A percentile compares a stretch with the other conserved stretches of the same genome.
Evolutionary conservation across 2,888 invertebrate genomes (phyloP).

Genomic region (Ichneumon xanthorius): DNA sequence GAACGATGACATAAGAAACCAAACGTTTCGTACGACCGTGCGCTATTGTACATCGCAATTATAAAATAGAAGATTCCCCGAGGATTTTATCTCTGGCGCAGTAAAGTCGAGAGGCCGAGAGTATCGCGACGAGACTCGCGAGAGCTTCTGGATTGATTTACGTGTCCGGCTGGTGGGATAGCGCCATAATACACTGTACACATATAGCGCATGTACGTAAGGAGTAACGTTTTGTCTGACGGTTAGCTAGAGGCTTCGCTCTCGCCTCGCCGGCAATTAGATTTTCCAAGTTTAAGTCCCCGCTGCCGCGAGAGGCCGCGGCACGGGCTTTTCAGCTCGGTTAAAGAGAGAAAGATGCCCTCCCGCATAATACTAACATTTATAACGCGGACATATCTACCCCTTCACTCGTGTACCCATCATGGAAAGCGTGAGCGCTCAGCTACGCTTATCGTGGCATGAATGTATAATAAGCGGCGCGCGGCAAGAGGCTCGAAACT

Average conservation of each 20-base stretch:
- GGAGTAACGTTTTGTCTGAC: conserved; percentile 42
- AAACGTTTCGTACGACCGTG: conserved; percentile 1
- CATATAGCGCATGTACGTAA: not conserved
- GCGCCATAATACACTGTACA: conserved; percentile 52
- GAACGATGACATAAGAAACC: not conserved
- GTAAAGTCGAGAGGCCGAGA: conserved; percentile 19
- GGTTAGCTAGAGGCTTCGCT: conserved; percentile 38
- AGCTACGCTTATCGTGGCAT: conserved; percentile 71
- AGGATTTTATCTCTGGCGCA: conserved; percentile 40
- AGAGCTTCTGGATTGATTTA: conserved; percentile 63
- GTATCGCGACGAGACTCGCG: conserved; percentile 56
- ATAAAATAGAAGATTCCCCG: conserved; percentile 16
- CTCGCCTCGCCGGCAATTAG: conserved; percentile 58
- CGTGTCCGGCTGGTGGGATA: conserved; percentile 48
- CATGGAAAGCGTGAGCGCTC: conserved; percentile 75
- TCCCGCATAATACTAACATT: conserved; percentile 84
- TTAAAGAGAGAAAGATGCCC: conserved; percentile 74
- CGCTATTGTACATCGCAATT: conserved; percentile 30
- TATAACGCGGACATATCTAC: conserved; percentile 84
- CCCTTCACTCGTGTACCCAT: conserved; percentile 81
- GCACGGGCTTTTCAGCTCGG: conserved; percentile 57
- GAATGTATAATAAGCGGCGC: conserved; percentile 84
- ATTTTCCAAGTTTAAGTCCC: conserved; percentile 61
- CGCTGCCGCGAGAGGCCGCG: conserved; percentile 52
- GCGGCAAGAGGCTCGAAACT: conserved; percentile 64